Percentiles rank a stretch among this genome's conserved stretches.
Evolutionary conservation across 2,888 invertebrate species (phyloP).

Genomic region (Caenorhabditis sp.): DNA sequence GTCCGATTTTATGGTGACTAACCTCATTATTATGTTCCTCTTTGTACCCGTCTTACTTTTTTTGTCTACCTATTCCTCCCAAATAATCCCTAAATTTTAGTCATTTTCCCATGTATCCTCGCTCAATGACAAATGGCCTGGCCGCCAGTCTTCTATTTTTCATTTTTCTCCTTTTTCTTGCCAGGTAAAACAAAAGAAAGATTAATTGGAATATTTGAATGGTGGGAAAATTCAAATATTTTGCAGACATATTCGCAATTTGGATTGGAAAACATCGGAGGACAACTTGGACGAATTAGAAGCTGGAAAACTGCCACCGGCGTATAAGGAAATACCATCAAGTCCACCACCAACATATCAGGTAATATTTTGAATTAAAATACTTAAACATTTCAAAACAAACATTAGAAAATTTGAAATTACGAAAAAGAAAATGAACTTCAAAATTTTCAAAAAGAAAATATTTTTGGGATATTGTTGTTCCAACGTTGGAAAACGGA

Average conservation of each 20-base stretch:
- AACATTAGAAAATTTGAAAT: no score
- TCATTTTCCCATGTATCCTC: constrained; percentile 39
- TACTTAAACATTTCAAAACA: background rate
- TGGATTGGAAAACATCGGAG: background rate
- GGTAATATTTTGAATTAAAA: constrained; percentile 14
- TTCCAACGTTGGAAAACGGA: no score
- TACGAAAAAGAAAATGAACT: no score
- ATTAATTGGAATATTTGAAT: background rate
- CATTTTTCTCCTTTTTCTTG: constrained; percentile 51
- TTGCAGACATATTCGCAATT: background rate
- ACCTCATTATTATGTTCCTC: background rate
- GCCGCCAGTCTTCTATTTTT: constrained; percentile 55
- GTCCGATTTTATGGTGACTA: background rate
- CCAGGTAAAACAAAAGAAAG: constrained; percentile 43
- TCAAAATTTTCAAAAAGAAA: no score
- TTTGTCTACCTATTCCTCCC: background rate
- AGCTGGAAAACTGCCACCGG: constrained; percentile 32
- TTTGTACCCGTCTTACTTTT: background rate
- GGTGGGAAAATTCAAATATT: background rate
- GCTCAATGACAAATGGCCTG: constrained; percentile 53
- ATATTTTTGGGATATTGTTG: no score
- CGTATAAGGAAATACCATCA: constrained; percentile 32
- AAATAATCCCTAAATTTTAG: no score
- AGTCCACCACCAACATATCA: constrained; percentile 51
- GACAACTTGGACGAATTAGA: constrained; percentile 11